These are phyloP conservation scores for Polydesmus complanatus DNA, from an alignment of 2,888 invertebrate genomes.

Conservation along the genomic window DNA sequence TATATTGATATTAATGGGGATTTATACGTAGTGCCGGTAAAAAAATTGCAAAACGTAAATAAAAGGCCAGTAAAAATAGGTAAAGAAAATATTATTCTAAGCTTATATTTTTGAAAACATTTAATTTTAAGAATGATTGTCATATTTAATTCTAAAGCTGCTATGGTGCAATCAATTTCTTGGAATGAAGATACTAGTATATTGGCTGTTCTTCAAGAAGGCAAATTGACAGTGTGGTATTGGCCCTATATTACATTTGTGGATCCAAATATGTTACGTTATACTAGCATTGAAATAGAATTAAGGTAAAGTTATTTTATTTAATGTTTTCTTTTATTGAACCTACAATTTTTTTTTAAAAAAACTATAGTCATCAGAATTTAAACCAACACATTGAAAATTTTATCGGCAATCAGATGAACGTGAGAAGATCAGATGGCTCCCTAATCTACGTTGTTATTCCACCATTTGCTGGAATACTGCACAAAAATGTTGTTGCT, in stretches of 20 bases:
- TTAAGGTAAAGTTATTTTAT: slow-evolving; percentile 27
- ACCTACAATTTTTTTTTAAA: slow-evolving; percentile 5
- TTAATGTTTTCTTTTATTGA: neutral
- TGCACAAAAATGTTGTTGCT: slow-evolving; percentile 49
- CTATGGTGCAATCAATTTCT: slow-evolving; percentile 47
- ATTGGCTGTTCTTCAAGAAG: slow-evolving; percentile 61
- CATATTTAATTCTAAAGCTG: slow-evolving; percentile 34
- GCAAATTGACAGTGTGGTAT: slow-evolving; percentile 65
- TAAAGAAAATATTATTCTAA: slow-evolving; percentile 13
- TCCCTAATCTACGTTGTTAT: slow-evolving; percentile 60
- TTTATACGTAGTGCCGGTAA: slow-evolving; percentile 55
- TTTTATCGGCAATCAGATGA: slow-evolving; percentile 70
- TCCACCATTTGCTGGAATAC: slow-evolving; percentile 47
- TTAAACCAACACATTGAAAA: slow-evolving; percentile 60
- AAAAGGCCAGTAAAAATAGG: slow-evolving; percentile 15
- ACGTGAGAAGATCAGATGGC: slow-evolving; percentile 76
- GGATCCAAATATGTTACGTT: slow-evolving; percentile 52
- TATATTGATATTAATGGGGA: slow-evolving; percentile 80
- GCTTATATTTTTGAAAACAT: too few relatives aligned
- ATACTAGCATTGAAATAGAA: slow-evolving; percentile 39
- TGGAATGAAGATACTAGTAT: slow-evolving; percentile 68
- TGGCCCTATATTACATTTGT: slow-evolving; percentile 58
- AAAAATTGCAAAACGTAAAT: slow-evolving; percentile 25
- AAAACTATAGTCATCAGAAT: slow-evolving; percentile 5
- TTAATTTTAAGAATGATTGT: neutral